Conservation (phyloP, 2,797 vertebrate species). For the Gobio occitaniae region DNA sequence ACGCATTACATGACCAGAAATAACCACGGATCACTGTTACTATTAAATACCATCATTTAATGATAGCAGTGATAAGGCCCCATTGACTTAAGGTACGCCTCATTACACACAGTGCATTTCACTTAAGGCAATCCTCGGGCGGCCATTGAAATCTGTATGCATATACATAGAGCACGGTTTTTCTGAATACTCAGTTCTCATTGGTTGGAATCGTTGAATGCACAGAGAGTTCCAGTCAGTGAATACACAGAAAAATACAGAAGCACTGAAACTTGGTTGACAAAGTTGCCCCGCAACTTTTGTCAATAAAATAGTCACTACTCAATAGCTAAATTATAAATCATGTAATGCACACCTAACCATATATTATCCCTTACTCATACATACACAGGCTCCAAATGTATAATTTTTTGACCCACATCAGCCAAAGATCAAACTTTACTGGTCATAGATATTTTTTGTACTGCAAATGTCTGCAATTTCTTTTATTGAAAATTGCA, state of each 20-base stretch:
- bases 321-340: neutral
- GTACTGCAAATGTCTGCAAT: neutral
- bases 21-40: constrained; percentile 7
- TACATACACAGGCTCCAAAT: neutral
- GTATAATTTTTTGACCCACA: neutral
- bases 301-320: neutral
- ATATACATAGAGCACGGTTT: neutral
- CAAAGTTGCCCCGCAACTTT: neutral
- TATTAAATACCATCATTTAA: constrained; percentile 33
- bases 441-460: neutral
- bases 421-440: neutral
- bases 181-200: neutral
- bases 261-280: neutral
- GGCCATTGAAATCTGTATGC: neutral
- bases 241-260: neutral
- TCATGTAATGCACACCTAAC: neutral
- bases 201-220: neutral
- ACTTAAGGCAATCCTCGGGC: constrained; percentile 6
- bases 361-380: neutral
- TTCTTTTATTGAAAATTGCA: no score
- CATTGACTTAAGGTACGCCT: constrained; percentile 14
- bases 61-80: constrained; percentile 7
- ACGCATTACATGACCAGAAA: neutral
- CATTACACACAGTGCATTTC: constrained; percentile 28
- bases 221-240: neutral